Evolutionary conservation across 2,797 vertebrate species (phyloP).

Genomic region (Margarornis squamiger): DNA sequence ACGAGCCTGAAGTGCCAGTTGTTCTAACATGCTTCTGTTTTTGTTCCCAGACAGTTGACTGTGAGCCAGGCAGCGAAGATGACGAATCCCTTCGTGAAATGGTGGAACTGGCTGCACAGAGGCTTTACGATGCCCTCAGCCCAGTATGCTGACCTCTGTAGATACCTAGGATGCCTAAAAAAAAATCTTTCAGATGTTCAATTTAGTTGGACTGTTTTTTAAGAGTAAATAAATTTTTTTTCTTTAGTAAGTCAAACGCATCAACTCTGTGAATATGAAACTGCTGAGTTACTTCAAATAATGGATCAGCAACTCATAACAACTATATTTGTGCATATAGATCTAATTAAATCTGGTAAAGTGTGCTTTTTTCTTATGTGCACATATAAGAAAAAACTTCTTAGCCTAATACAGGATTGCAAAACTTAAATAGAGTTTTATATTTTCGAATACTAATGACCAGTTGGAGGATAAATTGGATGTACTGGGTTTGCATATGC

Average conservation of each 20-base stretch:
- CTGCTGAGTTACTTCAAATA: neutral
- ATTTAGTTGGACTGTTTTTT: neutral
- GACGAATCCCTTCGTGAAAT: conserved; percentile 92
- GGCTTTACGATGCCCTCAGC: conserved; percentile 89
- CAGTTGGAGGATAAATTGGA: neutral
- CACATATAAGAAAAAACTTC: neutral
- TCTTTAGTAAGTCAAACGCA: neutral
- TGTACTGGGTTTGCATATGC: neutral
- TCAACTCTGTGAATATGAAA: neutral
- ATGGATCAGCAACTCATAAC: neutral
- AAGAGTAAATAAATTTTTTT: conserved; percentile 26
- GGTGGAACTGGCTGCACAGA: conserved; percentile 90
- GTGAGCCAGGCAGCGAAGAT: conserved; percentile 84
- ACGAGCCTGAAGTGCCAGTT: neutral
- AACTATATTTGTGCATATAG: neutral
- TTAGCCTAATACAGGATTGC: neutral
- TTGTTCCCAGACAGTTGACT: conserved; percentile 81
- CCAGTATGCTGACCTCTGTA: conserved; percentile 72
- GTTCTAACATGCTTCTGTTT: neutral
- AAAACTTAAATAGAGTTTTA: neutral
- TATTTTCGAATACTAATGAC: neutral
- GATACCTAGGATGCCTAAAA: neutral
- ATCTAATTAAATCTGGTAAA: neutral
- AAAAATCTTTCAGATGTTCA: neutral
- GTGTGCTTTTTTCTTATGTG: neutral